Percentiles rank a stretch among this genome's conserved stretches.
phyloP scores from a whole-genome alignment of 2,888 invertebrate species.

The Chouioia cunea region DNA sequence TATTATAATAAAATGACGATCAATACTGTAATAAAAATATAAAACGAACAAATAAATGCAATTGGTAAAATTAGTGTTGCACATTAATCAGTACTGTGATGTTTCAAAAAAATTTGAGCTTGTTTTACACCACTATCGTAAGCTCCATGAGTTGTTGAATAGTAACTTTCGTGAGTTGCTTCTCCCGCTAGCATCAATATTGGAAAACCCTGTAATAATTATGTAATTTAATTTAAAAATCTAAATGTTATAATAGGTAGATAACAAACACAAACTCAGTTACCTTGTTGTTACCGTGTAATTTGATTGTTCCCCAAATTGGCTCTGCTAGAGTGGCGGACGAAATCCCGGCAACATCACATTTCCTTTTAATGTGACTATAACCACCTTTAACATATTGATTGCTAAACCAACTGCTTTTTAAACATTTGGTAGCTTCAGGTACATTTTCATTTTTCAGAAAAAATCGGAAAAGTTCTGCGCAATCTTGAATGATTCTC shows the following conservation, averaged over 20 bases:
- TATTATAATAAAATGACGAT: not conserved
- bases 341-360: conserved; percentile 68
- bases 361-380: conserved; percentile 71
- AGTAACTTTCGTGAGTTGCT: conserved; percentile 73
- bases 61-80: not conserved
- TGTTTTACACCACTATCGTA: conserved; percentile 73
- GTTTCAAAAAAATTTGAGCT: conserved; percentile 67
- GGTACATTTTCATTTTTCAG: conserved; percentile 69
- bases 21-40: too few species aligned
- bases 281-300: conserved; percentile 52
- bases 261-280: conserved; percentile 1
- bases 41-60: too few species aligned
- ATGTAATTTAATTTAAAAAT: not conserved
- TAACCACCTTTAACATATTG: conserved; percentile 73
- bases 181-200: conserved; percentile 76
- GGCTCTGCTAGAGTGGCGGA: conserved; percentile 68
- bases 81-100: conserved; percentile 46
- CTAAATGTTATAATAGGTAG: not conserved
- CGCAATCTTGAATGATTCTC: conserved; percentile 71
- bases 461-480: conserved; percentile 71
- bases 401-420: conserved; percentile 73
- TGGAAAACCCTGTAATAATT: conserved; percentile 65
- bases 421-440: conserved; percentile 66
- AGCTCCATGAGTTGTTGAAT: conserved; percentile 79
- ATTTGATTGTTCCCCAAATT: conserved; percentile 60